Evolutionary conservation across 2,888 invertebrate species (phyloP).

Genomic region (Frankliniella intonsa): DNA sequence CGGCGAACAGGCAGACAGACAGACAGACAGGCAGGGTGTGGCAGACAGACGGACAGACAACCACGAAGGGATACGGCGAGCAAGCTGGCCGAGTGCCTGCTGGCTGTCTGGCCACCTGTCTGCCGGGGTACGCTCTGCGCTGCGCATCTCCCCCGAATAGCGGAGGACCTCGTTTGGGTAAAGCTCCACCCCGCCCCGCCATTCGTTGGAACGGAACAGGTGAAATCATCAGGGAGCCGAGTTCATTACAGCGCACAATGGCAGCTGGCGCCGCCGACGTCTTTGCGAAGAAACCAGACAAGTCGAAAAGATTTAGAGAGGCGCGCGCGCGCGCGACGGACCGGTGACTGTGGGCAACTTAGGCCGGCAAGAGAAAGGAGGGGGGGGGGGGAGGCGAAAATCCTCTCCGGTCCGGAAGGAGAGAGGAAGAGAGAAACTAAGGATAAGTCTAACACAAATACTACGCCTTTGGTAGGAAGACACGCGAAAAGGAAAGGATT

Average conservation of each 20-base stretch:
- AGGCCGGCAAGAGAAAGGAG: background rate
- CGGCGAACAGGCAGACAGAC: background rate
- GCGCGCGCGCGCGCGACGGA: background rate
- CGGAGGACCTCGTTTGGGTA: background rate
- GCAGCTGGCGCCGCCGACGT: background rate
- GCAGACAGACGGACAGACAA: too few relatives aligned
- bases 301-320: background rate
- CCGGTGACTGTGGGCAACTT: too few relatives aligned
- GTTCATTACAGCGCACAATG: constrained; percentile 10
- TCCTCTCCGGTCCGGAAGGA: background rate
- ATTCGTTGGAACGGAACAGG: too few relatives aligned
- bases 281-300: background rate
- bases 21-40: too few relatives aligned
- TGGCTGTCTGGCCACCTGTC: constrained; percentile 3
- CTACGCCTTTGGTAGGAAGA: background rate
- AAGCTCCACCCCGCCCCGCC: too few relatives aligned
- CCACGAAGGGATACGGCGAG: background rate
- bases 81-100: background rate
- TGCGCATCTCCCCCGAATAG: background rate
- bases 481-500: background rate
- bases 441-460: constrained; percentile 10
- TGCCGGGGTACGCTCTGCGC: background rate
- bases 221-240: background rate
- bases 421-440: background rate
- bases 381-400: background rate